Conservation (phyloP, 2,888 invertebrate species). For the Hyles lineata region DNA sequence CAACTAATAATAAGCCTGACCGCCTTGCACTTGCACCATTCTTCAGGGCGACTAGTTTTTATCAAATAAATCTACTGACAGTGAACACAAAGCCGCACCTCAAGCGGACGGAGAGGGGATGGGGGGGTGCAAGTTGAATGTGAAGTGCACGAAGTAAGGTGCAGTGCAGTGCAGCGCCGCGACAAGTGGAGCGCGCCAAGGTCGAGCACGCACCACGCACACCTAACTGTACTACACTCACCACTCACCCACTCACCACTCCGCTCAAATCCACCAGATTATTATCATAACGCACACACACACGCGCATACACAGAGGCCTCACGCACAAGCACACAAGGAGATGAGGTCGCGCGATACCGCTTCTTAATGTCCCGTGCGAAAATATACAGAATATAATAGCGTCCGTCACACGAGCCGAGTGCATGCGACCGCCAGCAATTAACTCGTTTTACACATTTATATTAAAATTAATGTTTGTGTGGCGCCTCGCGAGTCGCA, state of each 20-base stretch:
- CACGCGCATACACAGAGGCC: too few relatives aligned
- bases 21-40: too few relatives aligned
- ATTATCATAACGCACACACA: too few relatives aligned
- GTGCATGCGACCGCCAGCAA: neutral
- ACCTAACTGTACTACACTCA: neutral
- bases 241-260: neutral
- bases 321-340: neutral
- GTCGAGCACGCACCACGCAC: neutral
- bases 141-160: neutral
- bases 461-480: neutral
- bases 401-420: neutral
- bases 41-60: too few relatives aligned
- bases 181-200: neutral
- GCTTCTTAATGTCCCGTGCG: neutral
- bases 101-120: neutral
- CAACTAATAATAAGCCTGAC: too few relatives aligned
- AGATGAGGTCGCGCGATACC: slow-evolving; percentile 21
- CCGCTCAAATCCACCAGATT: neutral
- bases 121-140: neutral
- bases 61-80: too few relatives aligned
- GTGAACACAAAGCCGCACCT: too few relatives aligned
- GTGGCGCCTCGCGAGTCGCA: neutral
- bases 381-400: neutral
- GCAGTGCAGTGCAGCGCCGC: neutral
- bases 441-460: slow-evolving; percentile 2